A percentile compares a stretch with the other conserved stretches of the same genome.
Evolutionary conservation across 2,797 vertebrate genomes (phyloP).

Genomic region (Sternotherus odoratus): DNA sequence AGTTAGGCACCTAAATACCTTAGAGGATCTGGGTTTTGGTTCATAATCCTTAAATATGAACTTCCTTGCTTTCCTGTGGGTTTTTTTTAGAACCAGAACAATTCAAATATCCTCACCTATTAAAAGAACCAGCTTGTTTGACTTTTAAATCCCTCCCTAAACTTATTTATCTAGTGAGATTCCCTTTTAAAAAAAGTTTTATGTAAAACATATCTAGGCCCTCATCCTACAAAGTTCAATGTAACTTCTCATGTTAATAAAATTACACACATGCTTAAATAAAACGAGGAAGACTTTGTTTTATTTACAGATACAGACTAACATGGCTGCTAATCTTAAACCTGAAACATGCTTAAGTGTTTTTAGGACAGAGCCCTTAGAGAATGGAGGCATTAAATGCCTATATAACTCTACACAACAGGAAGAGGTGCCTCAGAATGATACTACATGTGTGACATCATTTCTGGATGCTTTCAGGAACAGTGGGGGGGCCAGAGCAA

Average conservation of each 20-base stretch:
- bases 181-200: neutral
- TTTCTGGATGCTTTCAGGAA: neutral
- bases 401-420: neutral
- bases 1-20: neutral
- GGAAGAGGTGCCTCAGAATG: neutral
- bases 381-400: neutral
- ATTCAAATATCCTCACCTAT: slow-evolving; percentile 17
- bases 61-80: slow-evolving; percentile 21
- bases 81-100: neutral
- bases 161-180: neutral
- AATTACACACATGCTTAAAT: neutral
- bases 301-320: too few relatives aligned
- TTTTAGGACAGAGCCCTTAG: neutral
- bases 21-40: slow-evolving; percentile 6
- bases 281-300: too few relatives aligned
- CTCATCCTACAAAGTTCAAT: slow-evolving; percentile 9
- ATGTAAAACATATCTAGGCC: neutral
- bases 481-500: neutral
- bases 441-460: neutral
- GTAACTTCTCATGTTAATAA: neutral
- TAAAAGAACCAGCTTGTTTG: neutral
- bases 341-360: neutral
- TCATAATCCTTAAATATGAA: slow-evolving; percentile 52
- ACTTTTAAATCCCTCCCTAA: neutral
- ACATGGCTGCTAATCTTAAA: too few relatives aligned